These are phyloP conservation scores for Peromyscus aztecus DNA, from an alignment of 2,797 vertebrate genomes.

Conservation along the genomic window DNA sequence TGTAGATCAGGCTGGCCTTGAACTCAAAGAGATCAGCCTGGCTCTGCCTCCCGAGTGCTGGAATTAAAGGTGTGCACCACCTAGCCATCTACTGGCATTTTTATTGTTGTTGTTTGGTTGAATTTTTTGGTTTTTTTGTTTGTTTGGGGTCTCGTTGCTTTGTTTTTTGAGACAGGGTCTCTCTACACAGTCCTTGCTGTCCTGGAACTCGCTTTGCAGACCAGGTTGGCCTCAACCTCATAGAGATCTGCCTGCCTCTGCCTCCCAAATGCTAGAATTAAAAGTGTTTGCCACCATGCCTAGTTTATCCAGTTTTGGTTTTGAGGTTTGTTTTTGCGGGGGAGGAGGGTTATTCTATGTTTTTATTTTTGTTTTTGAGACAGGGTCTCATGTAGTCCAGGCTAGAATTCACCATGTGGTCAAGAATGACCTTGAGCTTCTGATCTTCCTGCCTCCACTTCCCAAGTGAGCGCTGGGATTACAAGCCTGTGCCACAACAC, in stretches of 20 bases:
- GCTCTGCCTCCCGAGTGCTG: too few relatives aligned
- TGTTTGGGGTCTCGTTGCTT: not conserved
- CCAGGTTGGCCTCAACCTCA: not conserved
- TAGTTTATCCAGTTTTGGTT: not conserved
- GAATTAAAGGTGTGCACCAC: too few relatives aligned
- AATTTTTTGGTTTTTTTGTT: not conserved
- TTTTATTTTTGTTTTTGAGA: not conserved
- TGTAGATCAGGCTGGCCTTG: too few relatives aligned
- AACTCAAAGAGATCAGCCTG: too few relatives aligned
- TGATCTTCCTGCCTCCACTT: not conserved
- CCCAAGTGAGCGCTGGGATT: not conserved
- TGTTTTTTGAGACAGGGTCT: not conserved
- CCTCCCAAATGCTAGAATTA: not conserved
- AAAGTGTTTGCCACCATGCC: not conserved
- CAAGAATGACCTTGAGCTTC: not conserved
- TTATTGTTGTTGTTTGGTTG: not conserved
- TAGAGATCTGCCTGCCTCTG: not conserved
- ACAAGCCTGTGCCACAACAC: not conserved
- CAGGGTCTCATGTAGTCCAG: not conserved
- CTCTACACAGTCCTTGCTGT: not conserved
- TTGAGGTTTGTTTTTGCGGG: not conserved
- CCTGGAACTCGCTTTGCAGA: not conserved
- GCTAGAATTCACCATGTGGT: too few relatives aligned
- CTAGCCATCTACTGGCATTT: not conserved
- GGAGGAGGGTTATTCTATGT: not conserved